A percentile compares a stretch with the other conserved stretches of the same genome.
Conservation (phyloP, 2,113 vertebrate genomes). For the Ameiurus melas region DNA sequence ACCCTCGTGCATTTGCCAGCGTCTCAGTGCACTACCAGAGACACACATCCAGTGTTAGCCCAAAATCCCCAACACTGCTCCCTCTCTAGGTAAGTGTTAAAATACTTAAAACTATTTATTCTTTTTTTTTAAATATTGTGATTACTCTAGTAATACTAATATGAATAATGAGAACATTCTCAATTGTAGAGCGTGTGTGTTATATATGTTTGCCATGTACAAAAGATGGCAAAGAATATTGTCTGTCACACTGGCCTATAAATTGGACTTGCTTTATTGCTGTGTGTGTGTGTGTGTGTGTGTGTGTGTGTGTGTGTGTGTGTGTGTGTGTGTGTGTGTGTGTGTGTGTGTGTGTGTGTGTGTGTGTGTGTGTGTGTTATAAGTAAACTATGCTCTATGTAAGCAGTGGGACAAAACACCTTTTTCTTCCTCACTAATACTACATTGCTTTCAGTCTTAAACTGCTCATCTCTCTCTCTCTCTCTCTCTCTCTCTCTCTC, state of each 20-base stretch:
- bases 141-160: not conserved
- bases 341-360: not conserved
- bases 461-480: not conserved
- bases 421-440: constrained; percentile 41
- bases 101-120: not conserved
- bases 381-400: not conserved
- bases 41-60: not conserved
- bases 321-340: not conserved
- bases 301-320: constrained; percentile 12
- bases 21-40: not conserved
- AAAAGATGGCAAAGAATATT: not conserved
- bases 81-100: not conserved
- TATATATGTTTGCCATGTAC: not conserved
- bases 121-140: not conserved
- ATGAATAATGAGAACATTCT: not conserved
- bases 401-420: not conserved
- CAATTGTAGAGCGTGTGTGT: not conserved
- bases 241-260: not conserved
- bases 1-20: not conserved
- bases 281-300: constrained; percentile 14
- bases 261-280: not conserved
- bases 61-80: constrained; percentile 6
- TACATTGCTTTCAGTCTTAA: constrained; percentile 23
- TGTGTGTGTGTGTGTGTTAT: constrained; percentile 20
- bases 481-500: not conserved